Percentiles rank a stretch among this genome's conserved stretches.
These are phyloP conservation scores for Harpalus rufipes DNA, from an alignment of 2,888 invertebrate species.

Conservation along the genomic window DNA sequence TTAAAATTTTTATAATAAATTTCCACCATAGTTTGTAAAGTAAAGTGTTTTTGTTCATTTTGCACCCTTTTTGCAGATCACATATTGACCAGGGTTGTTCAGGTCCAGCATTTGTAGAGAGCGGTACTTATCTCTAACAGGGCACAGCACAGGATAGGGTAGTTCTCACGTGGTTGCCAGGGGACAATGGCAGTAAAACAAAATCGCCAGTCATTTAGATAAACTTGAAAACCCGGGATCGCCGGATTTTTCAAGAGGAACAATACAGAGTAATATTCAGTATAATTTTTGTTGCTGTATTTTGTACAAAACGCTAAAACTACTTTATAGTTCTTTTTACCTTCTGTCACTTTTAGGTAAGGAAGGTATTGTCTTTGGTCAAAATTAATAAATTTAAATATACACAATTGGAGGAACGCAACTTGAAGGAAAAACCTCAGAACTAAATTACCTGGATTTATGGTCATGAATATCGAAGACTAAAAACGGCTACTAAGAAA, in stretches of 20 bases:
- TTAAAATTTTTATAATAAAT: too few species aligned
- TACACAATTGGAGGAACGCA: too few species aligned
- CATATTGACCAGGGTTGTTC: neutral
- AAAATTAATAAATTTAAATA: too few species aligned
- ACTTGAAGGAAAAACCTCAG: too few species aligned
- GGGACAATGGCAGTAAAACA: constrained; percentile 22
- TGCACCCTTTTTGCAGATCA: neutral
- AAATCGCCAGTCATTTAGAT: constrained; percentile 58
- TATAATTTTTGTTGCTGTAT: neutral
- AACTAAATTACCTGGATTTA: too few species aligned
- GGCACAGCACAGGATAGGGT: neutral
- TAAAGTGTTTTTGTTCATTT: neutral
- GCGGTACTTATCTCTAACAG: neutral
- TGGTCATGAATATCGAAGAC: too few species aligned
- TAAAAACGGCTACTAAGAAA: too few species aligned
- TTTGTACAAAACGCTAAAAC: neutral
- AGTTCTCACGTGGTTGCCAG: constrained; percentile 4
- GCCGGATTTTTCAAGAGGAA: constrained; percentile 1
- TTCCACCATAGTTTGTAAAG: neutral
- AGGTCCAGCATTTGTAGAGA: neutral
- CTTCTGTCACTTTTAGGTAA: too few species aligned
- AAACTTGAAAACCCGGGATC: constrained; percentile 21
- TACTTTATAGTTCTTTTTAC: neutral
- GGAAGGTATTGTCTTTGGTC: too few species aligned
- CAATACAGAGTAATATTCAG: neutral